Conservation (phyloP, 1,140 invertebrate genomes). For the Bursaphelenchus mucronatus region DNA sequence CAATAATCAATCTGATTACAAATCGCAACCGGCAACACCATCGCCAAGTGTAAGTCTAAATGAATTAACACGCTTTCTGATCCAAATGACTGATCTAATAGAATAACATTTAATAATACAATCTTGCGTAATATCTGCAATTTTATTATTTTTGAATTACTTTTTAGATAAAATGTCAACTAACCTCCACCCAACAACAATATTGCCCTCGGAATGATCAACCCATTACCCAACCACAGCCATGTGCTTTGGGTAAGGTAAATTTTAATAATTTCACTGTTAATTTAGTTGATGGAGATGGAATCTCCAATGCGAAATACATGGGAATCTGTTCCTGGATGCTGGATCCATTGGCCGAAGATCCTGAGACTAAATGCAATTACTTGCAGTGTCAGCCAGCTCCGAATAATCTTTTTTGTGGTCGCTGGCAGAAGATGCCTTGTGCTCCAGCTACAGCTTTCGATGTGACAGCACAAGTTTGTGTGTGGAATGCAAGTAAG, state of each 20-base stretch:
- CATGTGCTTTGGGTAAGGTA: constrained; percentile 52
- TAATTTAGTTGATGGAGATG: constrained; percentile 52
- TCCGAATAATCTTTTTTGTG: constrained; percentile 59
- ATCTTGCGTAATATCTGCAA: too few species aligned
- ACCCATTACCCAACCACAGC: constrained; percentile 54
- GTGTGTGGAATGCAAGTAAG: constrained; percentile 52
- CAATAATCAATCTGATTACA: too few species aligned
- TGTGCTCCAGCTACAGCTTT: constrained; percentile 57
- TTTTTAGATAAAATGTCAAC: constrained; percentile 44
- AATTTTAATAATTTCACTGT: background rate
- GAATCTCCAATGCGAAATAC: constrained; percentile 33
- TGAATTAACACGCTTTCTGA: too few species aligned
- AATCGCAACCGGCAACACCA: too few species aligned
- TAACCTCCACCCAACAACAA: constrained; percentile 49
- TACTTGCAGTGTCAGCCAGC: constrained; percentile 56
- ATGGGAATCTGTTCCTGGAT: constrained; percentile 60
- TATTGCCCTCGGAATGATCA: constrained; percentile 48
- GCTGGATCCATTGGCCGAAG: constrained; percentile 54
- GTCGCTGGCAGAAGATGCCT: constrained; percentile 59
- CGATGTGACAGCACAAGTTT: constrained; percentile 52
- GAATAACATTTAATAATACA: too few species aligned
- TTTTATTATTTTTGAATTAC: background rate
- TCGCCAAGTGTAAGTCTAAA: too few species aligned
- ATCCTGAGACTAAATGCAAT: constrained; percentile 50
- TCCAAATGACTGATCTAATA: too few species aligned